These are phyloP conservation scores for Synanceia verrucosa DNA, from an alignment of 2,797 vertebrate species.

Conservation along the genomic window DNA sequence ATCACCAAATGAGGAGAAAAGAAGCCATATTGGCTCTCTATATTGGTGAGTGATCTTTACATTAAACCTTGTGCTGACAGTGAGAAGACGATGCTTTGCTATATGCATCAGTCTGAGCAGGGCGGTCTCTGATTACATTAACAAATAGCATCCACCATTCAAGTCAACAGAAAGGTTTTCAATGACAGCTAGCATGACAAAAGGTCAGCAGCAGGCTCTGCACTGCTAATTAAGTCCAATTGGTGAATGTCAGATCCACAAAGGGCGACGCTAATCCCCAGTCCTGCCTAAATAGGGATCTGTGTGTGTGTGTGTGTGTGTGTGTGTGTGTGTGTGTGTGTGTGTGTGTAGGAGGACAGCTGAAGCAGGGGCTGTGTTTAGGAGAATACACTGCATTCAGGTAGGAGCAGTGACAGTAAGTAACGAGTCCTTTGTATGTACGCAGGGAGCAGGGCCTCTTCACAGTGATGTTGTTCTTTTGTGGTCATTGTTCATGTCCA, in stretches of 20 bases:
- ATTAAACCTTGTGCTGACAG: slow-evolving; percentile 26
- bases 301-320: slow-evolving; percentile 18
- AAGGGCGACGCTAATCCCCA: slow-evolving; percentile 84
- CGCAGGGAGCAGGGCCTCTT: not conserved
- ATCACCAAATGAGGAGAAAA: not conserved
- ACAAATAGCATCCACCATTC: slow-evolving; percentile 82
- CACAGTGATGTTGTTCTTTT: too few relatives aligned
- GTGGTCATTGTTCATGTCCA: too few relatives aligned
- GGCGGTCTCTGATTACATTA: slow-evolving; percentile 77
- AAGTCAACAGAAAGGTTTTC: slow-evolving; percentile 85
- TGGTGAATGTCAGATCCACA: slow-evolving; percentile 87
- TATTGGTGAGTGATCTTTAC: slow-evolving; percentile 14
- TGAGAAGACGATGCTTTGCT: slow-evolving; percentile 24
- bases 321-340: not conserved
- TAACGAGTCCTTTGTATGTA: too few relatives aligned
- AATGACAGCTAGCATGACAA: slow-evolving; percentile 83
- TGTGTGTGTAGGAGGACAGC: slow-evolving; percentile 1
- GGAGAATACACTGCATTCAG: not conserved
- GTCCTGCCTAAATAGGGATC: slow-evolving; percentile 60
- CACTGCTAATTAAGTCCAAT: slow-evolving; percentile 86
- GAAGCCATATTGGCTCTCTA: not conserved
- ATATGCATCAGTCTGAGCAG: slow-evolving; percentile 29
- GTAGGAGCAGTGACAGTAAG: too few relatives aligned
- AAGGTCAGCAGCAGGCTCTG: slow-evolving; percentile 83
- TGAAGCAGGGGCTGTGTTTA: slow-evolving; percentile 2